phyloP scores from a whole-genome alignment of 2,888 invertebrate genomes.

The Nephrotoma guestfalica region DNA sequence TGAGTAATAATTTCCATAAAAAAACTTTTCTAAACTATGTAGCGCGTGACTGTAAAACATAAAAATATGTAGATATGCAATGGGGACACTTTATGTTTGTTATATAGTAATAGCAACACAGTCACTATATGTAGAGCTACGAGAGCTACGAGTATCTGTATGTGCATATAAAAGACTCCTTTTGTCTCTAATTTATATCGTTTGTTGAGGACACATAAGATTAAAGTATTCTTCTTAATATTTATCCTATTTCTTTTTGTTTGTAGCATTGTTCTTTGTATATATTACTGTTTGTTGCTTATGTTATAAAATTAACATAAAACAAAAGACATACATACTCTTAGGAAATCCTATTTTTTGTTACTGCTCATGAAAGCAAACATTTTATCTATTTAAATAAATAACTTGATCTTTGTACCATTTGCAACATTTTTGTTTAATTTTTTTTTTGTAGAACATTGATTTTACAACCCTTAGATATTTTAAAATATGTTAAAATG shows the following conservation, averaged over 20 bases:
- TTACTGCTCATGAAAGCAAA: not conserved
- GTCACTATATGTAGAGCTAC: not conserved
- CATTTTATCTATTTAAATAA: not conserved
- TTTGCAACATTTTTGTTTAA: not conserved
- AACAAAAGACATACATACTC: not conserved
- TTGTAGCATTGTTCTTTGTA: not conserved
- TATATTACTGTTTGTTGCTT: not conserved
- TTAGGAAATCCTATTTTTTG: not conserved
- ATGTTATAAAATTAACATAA: not conserved
- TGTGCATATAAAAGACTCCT: not conserved
- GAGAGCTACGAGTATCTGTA: not conserved
- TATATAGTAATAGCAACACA: not conserved
- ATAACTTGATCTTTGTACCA: not conserved
- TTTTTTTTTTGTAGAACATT: not conserved
- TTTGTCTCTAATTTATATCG: not conserved
- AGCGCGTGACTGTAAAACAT: not conserved
- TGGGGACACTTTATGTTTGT: not conserved
- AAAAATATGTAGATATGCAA: not conserved
- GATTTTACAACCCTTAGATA: not conserved
- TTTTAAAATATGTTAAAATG: no score
- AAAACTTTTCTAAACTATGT: not conserved
- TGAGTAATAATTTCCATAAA: not conserved
- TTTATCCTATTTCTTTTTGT: not conserved
- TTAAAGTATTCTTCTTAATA: not conserved
- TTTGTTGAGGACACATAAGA: not conserved